Percentiles rank a stretch among this genome's conserved stretches.
phyloP scores from a whole-genome alignment of 2,888 invertebrate genomes.

The Sinotaia quadrata region DNA sequence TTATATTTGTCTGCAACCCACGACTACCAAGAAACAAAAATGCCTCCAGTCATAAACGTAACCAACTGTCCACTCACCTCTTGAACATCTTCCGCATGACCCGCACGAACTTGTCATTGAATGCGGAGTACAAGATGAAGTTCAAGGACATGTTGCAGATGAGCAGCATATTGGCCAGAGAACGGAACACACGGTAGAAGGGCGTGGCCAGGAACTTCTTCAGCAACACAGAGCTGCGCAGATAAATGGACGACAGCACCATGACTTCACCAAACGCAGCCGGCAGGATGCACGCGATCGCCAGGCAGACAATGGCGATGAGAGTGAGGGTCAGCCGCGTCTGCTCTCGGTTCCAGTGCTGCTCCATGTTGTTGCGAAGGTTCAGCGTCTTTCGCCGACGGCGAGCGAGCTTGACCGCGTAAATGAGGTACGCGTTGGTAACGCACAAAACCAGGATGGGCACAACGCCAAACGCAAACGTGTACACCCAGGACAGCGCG shows the following conservation, averaged over 20 bases:
- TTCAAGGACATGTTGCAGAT: slow-evolving; percentile 63
- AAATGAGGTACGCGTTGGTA: slow-evolving; percentile 59
- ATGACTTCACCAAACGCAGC: slow-evolving; percentile 58
- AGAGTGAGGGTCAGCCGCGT: slow-evolving; percentile 61
- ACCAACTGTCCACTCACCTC: slow-evolving; percentile 24
- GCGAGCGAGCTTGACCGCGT: slow-evolving; percentile 53
- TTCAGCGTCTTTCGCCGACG: slow-evolving; percentile 46
- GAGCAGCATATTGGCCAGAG: slow-evolving; percentile 59
- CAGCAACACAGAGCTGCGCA: neutral
- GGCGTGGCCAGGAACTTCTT: slow-evolving; percentile 45
- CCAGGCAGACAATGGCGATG: slow-evolving; percentile 64
- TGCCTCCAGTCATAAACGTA: neutral
- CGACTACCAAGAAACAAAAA: neutral
- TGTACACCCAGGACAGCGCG: slow-evolving; percentile 58
- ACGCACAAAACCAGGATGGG: slow-evolving; percentile 53
- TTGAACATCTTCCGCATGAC: slow-evolving; percentile 51
- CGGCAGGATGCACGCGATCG: slow-evolving; percentile 63
- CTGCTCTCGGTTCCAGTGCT: slow-evolving; percentile 54
- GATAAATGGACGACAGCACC: slow-evolving; percentile 12
- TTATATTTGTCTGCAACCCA: neutral
- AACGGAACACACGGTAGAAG: slow-evolving; percentile 52
- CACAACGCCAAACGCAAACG: slow-evolving; percentile 53
- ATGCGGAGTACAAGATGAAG: slow-evolving; percentile 67
- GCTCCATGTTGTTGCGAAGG: slow-evolving; percentile 53
- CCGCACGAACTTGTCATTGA: slow-evolving; percentile 59